A percentile compares a stretch with the other conserved stretches of the same genome.
Conservation (phyloP, 2,113 vertebrate species). For the Callopanchax toddi region DNA sequence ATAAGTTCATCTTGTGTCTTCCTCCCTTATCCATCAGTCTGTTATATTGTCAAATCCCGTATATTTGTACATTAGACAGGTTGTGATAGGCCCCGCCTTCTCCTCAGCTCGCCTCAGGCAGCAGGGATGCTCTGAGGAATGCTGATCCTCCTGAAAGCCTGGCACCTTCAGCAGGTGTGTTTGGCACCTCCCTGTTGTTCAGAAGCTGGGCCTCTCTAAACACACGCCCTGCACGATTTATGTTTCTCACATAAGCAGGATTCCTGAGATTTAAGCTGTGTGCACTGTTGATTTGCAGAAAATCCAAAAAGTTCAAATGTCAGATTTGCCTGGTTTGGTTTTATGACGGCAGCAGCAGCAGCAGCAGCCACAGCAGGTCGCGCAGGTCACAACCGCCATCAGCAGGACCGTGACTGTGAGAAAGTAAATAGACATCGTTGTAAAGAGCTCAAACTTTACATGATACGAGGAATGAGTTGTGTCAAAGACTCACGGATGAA, state of each 20-base stretch:
- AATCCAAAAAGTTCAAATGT: conserved; percentile 33
- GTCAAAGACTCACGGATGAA: conserved; percentile 86
- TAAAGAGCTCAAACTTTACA: background rate
- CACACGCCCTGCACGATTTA: background rate
- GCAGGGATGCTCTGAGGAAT: conserved; percentile 42
- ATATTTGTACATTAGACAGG: background rate
- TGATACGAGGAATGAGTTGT: rapidly evolving
- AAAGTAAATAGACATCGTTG: background rate
- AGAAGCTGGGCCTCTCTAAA: conserved; percentile 9
- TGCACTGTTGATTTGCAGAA: background rate
- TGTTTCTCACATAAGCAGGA: background rate
- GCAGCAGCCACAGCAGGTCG: conserved; percentile 52
- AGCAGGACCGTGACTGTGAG: conserved; percentile 66
- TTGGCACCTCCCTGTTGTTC: conserved; percentile 14
- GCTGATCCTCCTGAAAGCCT: conserved; percentile 46
- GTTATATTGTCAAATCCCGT: background rate
- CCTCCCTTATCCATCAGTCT: too few species aligned
- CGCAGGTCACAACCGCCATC: conserved; percentile 53
- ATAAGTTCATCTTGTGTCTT: too few species aligned
- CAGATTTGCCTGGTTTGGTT: conserved; percentile 1
- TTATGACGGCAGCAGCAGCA: conserved; percentile 65
- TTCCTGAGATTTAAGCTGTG: background rate
- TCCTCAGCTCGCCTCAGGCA: background rate
- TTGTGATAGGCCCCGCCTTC: background rate
- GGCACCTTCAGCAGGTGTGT: conserved; percentile 16